Evolutionary conservation across 1,140 invertebrate species (phyloP).

Genomic region (Papilio glaucus): DNA sequence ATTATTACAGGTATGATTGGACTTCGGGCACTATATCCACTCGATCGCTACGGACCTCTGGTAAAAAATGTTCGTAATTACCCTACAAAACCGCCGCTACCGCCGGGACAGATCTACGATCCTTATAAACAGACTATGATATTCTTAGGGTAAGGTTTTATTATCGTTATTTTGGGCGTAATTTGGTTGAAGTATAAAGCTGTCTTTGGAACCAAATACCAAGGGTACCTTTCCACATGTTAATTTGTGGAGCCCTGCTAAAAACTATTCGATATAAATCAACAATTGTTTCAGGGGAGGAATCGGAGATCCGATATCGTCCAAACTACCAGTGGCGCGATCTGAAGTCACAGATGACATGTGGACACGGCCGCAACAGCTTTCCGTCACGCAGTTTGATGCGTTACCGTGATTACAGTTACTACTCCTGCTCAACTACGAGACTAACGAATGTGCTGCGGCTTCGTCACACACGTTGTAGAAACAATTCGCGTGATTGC

Average conservation of each 20-base stretch:
- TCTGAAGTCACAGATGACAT: conserved; percentile 66
- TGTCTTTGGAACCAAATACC: too few species aligned
- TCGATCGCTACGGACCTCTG: conserved; percentile 66
- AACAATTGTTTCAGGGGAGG: conserved; percentile 57
- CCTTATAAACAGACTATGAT: conserved; percentile 76
- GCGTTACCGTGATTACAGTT: too few species aligned
- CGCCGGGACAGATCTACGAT: conserved; percentile 69
- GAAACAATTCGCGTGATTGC: too few species aligned
- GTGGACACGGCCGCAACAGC: conserved; percentile 64
- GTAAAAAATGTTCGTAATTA: conserved; percentile 65
- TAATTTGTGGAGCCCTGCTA: too few species aligned
- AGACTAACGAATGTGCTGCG: too few species aligned
- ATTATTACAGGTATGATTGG: conserved; percentile 65
- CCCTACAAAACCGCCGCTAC: conserved; percentile 60
- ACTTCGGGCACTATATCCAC: conserved; percentile 58
- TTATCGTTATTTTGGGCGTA: not conserved
- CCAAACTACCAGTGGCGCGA: conserved; percentile 65
- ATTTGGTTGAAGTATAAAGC: too few species aligned
- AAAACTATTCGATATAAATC: too few species aligned
- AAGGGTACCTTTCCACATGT: too few species aligned
- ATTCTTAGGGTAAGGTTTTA: conserved; percentile 66
- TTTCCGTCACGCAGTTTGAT: conserved; percentile 55
- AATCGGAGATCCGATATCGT: conserved; percentile 71
- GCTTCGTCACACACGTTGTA: too few species aligned
- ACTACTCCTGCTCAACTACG: too few species aligned